Base-by-base conservation (phyloP, 2,888 invertebrate genomes). In the Macaria notata region DNA sequence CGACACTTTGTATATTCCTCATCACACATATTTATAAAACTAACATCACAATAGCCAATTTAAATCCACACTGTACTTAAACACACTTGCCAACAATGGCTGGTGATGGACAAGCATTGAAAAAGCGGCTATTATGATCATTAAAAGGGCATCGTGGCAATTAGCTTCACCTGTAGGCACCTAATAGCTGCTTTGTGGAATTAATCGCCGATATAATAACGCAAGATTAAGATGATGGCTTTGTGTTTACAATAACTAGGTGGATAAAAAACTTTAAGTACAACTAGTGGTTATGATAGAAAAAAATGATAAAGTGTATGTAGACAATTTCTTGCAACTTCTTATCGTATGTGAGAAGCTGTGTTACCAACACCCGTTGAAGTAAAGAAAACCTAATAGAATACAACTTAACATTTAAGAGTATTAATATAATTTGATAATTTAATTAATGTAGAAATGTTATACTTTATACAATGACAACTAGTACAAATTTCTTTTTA, bases 71-170 rank as follows among this genome's bases (percentile, higher is more conserved):
- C 43, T 47, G 46, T 39, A 31, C 31, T 30, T 42, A 53, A 53
- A 30, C 41, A 49, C 31, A 41, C 9, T 53, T 49, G 49, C 1
- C 7, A 49, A 49, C 57, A 53, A 52, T 45, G 19, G 41, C 19
- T 41, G 50, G 9, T 48, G 44, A 45, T 30, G 54, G 59, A 51
- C 54, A 55, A 45, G 51, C 54, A 44, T 44, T 47, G 54, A 54
- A 59, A 54, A 59, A 51, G 36, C 41, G 38, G 38, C 51, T 5
- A 54, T 51, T 48, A 55, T 49, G 46, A 45, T 29, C 9, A 54
- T 47, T 59, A 54, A 51, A 54, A 51, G 45, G 51, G 48, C 51
- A 59, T 54, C 50, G 45, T 30, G 3, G 48, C 48, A 46, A 55
- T 55, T 51, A 59, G 31, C 46, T 44, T 46, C n/a, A 49, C 4